A percentile compares a stretch with the other conserved stretches of the same genome.
These are phyloP conservation scores for Lophura nycthemera DNA, from an alignment of 2,113 vertebrate species.

Conservation along the genomic window DNA sequence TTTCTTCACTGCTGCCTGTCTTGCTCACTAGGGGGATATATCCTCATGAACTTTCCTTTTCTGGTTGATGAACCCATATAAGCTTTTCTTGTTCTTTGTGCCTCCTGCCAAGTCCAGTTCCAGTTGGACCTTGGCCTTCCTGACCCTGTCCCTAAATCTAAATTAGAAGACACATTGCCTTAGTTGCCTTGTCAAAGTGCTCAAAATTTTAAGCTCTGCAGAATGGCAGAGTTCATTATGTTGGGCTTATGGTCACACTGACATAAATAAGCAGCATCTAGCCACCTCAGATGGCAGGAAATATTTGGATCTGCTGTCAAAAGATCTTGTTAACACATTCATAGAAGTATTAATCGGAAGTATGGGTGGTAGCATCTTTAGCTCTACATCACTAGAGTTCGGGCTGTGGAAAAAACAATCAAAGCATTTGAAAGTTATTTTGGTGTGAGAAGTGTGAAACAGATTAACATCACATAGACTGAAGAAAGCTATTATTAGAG, in stretches of 20 bases:
- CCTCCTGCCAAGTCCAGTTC: too few species aligned
- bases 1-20: neutral
- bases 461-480: neutral
- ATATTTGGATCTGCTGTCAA: neutral
- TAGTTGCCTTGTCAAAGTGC: neutral
- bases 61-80: too few species aligned
- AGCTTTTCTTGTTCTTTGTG: too few species aligned
- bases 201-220: neutral
- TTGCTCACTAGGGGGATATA: too few species aligned
- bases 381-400: neutral
- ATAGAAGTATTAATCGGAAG: neutral
- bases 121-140: too few species aligned
- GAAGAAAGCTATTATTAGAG: neutral
- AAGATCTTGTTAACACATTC: neutral
- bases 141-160: neutral
- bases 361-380: neutral
- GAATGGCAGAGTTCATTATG: neutral
- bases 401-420: neutral
- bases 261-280: neutral
- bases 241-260: neutral
- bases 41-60: too few species aligned
- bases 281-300: neutral
- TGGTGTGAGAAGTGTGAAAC: neutral
- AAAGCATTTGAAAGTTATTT: neutral
- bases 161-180: neutral